A percentile compares a stretch with the other conserved stretches of the same genome.
phyloP scores from a whole-genome alignment of 2,797 vertebrate species.

The Dromococcyx pavoninus region DNA sequence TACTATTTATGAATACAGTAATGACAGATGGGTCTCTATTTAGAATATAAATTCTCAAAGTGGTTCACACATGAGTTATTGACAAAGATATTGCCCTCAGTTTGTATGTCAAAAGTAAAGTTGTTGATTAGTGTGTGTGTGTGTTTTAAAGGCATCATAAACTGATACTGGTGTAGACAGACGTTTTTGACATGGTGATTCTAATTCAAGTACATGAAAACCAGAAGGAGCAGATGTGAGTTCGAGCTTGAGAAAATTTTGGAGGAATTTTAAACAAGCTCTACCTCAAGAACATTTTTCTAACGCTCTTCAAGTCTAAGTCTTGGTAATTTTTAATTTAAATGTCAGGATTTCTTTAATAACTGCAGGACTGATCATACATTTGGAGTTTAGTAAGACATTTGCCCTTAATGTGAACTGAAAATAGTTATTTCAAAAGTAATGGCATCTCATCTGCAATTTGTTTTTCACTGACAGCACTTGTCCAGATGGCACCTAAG shows the following conservation, averaged over 20 bases:
- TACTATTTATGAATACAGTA: background rate
- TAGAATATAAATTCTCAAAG: background rate
- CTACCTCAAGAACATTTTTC: background rate
- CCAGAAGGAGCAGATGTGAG: background rate
- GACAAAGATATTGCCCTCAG: background rate
- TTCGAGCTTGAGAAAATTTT: background rate
- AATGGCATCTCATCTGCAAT: background rate
- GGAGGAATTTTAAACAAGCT: background rate
- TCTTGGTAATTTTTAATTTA: background rate
- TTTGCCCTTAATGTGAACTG: background rate
- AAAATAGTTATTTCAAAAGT: constrained; percentile 21
- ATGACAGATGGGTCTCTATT: background rate
- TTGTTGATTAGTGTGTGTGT: background rate
- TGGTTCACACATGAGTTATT: background rate
- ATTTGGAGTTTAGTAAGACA: background rate
- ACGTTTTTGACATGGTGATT: background rate
- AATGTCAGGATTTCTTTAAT: background rate
- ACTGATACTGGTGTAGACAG: background rate
- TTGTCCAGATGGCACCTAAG: constrained; percentile 11
- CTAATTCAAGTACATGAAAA: background rate
- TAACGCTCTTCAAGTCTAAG: background rate
- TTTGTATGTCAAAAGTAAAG: background rate
- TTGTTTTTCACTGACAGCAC: constrained; percentile 6
- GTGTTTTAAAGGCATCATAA: background rate
- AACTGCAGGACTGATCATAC: background rate